Base-by-base conservation (phyloP, 2,888 invertebrate species). In the Drosophila parthenogenetica region DNA sequence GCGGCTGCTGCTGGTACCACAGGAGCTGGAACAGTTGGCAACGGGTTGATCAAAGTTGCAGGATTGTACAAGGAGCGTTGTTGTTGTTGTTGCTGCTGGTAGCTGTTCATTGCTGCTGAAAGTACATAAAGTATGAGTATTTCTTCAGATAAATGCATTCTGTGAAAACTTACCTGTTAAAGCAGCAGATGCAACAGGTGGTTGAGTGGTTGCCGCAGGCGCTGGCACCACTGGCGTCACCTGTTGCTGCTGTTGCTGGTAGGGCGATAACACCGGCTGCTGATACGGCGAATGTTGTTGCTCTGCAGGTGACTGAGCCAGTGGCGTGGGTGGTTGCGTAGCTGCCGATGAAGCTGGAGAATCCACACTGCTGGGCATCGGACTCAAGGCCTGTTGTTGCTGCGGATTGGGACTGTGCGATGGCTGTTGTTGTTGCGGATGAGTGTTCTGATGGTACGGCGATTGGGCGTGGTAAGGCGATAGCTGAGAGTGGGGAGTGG, bases 211-310 rank as follows among this genome's bases (percentile, higher is more conserved):
- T 65, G 93, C 79, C 91, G 93, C 89, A 71, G 90, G 68, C 77
- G 87, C 29, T 50, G 79, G 81, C 84, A 93, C 89, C 75, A 87
- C 71, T 80, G 82, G 81, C 58, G 84, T 68, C 16, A 83, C 79
- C 46, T 77, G 85, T 13, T 76, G 65, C 11, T 70, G 90, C 16
- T 90, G 90, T 22, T 90, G 90, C 69, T 91, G 91, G 79, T 93
- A 94, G 46, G 93, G 93, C 42, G 92, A 92, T 55, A 89, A 81
- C 77, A 90, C 93, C 72, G 93, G 94, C 87, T 92, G 92, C 64
- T 92, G 91, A 64, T 93, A 92, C 29, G 93, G 93, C 59, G 91
- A 93, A 67, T 92, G 90, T 49, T 93, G 91, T 51, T 93, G 93
- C 17, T 93, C 90, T 7, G 89, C 87, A 2, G 90, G 90, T 0